Percentiles rank a stretch among this genome's conserved stretches.
phyloP scores from a whole-genome alignment of 2,888 invertebrate species.

The Caprella mutica region DNA sequence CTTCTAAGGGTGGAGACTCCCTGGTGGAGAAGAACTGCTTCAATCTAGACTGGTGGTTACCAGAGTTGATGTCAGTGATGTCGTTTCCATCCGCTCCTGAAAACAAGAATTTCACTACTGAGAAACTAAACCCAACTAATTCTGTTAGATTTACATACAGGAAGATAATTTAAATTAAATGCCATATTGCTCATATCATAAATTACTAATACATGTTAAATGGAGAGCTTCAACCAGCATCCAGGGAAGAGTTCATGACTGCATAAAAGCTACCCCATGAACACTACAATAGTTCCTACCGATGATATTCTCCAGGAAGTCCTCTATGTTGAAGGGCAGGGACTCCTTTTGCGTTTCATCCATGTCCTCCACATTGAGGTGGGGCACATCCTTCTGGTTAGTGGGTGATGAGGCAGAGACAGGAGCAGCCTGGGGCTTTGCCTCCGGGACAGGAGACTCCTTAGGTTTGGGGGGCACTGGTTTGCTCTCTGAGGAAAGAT shows the following conservation, averaged over 20 bases:
- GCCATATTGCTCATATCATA: too few relatives aligned
- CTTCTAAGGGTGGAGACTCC: background rate
- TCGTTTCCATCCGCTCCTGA: slow-evolving; percentile 1
- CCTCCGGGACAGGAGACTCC: background rate
- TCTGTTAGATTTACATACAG: too few relatives aligned
- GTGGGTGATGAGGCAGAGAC: background rate
- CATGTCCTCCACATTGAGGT: slow-evolving; percentile 4
- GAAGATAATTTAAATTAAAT: too few relatives aligned
- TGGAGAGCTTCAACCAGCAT: too few relatives aligned
- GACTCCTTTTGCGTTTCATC: background rate
- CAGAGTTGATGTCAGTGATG: background rate
- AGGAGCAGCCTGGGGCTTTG: too few relatives aligned
- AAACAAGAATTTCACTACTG: too few relatives aligned
- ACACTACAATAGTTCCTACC: too few relatives aligned
- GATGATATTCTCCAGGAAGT: slow-evolving; percentile 6
- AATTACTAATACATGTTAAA: too few relatives aligned
- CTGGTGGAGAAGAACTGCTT: slow-evolving; percentile 2
- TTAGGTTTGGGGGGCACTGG: background rate
- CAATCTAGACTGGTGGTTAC: background rate
- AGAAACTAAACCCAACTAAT: too few relatives aligned
- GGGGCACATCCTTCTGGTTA: background rate
- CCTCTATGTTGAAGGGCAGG: slow-evolving; percentile 7
- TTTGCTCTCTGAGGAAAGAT: too few relatives aligned
- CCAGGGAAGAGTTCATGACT: too few relatives aligned
- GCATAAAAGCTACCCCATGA: too few relatives aligned